Base-by-base conservation (phyloP, 2,797 vertebrate species). In the Allobates femoralis region DNA sequence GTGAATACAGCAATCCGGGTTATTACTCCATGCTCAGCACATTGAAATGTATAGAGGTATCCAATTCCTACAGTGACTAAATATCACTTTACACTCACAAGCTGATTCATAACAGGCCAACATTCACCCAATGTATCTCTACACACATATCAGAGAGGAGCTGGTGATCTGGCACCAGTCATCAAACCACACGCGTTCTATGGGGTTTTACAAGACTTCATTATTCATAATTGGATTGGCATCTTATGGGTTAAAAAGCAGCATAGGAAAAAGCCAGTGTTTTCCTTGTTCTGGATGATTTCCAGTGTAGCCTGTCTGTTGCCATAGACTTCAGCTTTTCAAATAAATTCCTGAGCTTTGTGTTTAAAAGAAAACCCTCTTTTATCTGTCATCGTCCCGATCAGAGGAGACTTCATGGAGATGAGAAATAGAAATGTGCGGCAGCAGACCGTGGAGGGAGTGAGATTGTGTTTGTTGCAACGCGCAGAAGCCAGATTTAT, bases 321-420 rank as follows among this genome's bases (percentile, higher is more conserved):
- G 81, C 85, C 75, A 85, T 37, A 85, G 83, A 55, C 83, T 85
- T 76, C 71, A 56, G 69, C 34, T 75, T 80, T 86, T 86, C 79
- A 81, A 76, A 76, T 76, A 76, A n/a, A 82, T 82, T 82, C 80
- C 80, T 56, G 80, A 73, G 51, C 80, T 82, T 82, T 82, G 50
- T 73, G 46, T 73, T 56, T 15, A 81, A 79, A 85, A 85, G 62
- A 88, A 84, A 83, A 62, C 30, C 11, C 23, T 28, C 77, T 85
- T 85, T 88, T 64, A 88, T 85, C 86, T 81, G 77, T 88, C 83
- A 73, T 81, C 86, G 28, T 56, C 58, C 26, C 37, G 55, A 84
- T 84, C 46, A 15, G 55, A 60, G 77, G 23, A 62, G 82, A 80
- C 81, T 87, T 84, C 76, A 87, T 79, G 69, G 77, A 81, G 69